These are phyloP conservation scores for Cephalopterus ornatus DNA, from an alignment of 2,113 vertebrate species.

Conservation along the genomic window DNA sequence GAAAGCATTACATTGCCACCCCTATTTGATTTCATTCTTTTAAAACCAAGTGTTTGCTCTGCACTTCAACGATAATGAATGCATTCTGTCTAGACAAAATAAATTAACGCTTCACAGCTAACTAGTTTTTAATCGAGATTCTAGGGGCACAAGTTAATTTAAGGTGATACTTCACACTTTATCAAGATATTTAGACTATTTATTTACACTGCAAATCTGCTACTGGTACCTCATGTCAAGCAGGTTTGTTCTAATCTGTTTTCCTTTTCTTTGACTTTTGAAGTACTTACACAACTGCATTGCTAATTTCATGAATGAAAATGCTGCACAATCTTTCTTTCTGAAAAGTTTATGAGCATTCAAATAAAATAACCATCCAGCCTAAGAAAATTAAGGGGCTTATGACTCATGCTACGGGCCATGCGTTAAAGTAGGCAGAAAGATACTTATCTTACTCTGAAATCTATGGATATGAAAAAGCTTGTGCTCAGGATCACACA, in stretches of 20 bases:
- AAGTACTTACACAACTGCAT: background rate
- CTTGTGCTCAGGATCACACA: background rate
- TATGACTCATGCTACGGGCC: background rate
- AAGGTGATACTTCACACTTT: slow-evolving; percentile 5
- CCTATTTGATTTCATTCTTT: slow-evolving; percentile 16
- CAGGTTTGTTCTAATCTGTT: background rate
- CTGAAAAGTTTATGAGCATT: background rate
- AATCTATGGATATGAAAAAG: background rate
- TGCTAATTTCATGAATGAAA: background rate
- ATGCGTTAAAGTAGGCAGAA: background rate
- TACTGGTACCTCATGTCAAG: background rate
- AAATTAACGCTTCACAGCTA: slow-evolving; percentile 35
- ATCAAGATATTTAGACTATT: background rate
- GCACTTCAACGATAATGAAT: slow-evolving; percentile 18
- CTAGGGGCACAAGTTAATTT: slow-evolving; percentile 4
- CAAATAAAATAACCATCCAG: background rate
- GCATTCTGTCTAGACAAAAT: slow-evolving; percentile 6
- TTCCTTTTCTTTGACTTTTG: background rate
- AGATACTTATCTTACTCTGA: background rate
- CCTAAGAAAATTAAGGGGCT: background rate
- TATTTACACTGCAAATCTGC: slow-evolving; percentile 24
- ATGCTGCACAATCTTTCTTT: background rate
- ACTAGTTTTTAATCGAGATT: slow-evolving; percentile 44
- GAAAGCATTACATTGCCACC: background rate
- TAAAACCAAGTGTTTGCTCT: background rate